phyloP scores from a whole-genome alignment of 2,113 vertebrate genomes.

The Dromas ardeola region DNA sequence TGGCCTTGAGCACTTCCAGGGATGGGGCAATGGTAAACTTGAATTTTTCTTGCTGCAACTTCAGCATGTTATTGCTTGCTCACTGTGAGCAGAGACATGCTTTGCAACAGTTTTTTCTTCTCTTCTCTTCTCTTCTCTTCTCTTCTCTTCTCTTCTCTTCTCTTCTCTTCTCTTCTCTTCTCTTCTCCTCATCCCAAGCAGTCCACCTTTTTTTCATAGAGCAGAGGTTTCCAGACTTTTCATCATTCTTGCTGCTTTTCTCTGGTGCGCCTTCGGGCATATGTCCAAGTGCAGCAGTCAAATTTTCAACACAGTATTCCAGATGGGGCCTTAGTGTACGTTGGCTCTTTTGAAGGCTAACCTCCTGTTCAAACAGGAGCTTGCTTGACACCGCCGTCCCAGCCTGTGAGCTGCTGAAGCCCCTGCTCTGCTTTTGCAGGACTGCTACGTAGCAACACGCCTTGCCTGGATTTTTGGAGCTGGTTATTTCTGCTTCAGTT shows the following conservation, averaged over 20 bases:
- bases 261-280: neutral
- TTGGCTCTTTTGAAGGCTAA: neutral
- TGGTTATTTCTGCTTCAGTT: neutral
- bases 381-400: neutral
- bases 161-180: too few species aligned
- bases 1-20: neutral
- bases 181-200: neutral
- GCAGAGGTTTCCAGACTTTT: neutral
- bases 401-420: neutral
- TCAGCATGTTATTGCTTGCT: neutral
- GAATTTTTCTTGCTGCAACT: neutral
- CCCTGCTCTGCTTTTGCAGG: neutral
- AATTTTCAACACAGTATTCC: neutral
- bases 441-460: too few species aligned
- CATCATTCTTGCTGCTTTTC: neutral
- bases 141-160: too few species aligned
- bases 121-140: too few species aligned
- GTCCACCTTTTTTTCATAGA: neutral
- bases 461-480: neutral
- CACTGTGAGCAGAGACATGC: neutral
- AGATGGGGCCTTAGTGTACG: accelerated
- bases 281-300: neutral
- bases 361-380: neutral
- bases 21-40: neutral
- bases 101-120: neutral